Evolutionary conservation across 1,140 invertebrate genomes (phyloP).

Genomic region (Ridgeia piscesae): DNA sequence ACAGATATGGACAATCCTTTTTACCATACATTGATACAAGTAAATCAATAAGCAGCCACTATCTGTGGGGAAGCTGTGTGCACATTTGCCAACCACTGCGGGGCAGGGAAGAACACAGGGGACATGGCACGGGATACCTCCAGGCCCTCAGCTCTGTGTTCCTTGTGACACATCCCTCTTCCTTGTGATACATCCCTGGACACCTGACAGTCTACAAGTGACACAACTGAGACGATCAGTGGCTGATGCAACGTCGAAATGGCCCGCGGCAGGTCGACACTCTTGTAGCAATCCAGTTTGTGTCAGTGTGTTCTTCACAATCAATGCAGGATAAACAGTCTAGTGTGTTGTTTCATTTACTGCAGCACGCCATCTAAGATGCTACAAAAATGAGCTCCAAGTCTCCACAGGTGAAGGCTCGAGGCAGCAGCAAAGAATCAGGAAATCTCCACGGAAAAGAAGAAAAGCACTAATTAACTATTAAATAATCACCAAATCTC

Average conservation of each 20-base stretch:
- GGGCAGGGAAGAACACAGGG: neutral
- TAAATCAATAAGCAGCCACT: neutral
- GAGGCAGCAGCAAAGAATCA: too few species aligned
- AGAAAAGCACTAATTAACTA: too few species aligned
- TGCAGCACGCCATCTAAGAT: too few species aligned
- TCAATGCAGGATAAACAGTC: too few species aligned
- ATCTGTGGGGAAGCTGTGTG: neutral
- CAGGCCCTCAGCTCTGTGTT: neutral
- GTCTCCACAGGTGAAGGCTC: too few species aligned
- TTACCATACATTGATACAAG: neutral
- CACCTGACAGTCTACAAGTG: neutral
- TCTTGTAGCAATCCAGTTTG: neutral
- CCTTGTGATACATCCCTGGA: neutral
- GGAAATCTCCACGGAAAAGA: too few species aligned
- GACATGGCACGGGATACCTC: neutral
- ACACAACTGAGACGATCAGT: neutral
- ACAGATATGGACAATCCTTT: neutral
- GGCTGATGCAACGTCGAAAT: neutral
- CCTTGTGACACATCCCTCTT: neutral
- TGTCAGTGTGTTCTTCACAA: neutral
- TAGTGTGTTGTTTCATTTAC: too few species aligned
- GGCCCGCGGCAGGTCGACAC: neutral
- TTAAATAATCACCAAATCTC: too few species aligned
- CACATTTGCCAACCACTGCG: neutral
- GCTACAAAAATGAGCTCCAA: too few species aligned